A percentile compares a stretch with the other conserved stretches of the same genome.
Conservation (phyloP, 2,797 vertebrate genomes). For the Karalla daura region DNA sequence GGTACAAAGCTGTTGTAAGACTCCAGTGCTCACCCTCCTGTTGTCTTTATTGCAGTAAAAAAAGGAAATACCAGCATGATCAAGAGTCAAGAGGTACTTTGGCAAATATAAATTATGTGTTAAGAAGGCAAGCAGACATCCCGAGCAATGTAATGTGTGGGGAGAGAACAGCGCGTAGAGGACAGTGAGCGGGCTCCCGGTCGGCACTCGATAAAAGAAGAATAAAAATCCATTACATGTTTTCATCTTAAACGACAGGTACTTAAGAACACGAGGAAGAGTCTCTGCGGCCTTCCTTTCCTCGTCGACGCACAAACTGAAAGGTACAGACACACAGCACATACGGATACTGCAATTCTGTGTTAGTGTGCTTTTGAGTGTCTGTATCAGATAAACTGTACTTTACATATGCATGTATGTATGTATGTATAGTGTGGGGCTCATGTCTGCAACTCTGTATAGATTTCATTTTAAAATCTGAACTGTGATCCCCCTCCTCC, state of each 20-base stretch:
- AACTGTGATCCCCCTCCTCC: conserved; percentile 45
- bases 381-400: conserved; percentile 44
- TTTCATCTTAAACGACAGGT: conserved; percentile 92
- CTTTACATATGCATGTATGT: conserved; percentile 34
- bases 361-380: conserved; percentile 24
- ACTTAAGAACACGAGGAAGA: conserved; percentile 87
- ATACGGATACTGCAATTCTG: conserved; percentile 47
- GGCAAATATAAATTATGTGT: conserved; percentile 83
- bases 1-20: conserved; percentile 83
- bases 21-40: conserved; percentile 76
- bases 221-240: conserved; percentile 97
- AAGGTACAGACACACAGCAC: conserved; percentile 52
- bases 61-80: conserved; percentile 81
- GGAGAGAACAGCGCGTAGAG: conserved; percentile 44
- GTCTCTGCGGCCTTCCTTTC: conserved; percentile 62
- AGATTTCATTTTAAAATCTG: conserved; percentile 52
- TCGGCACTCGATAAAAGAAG: conserved; percentile 81
- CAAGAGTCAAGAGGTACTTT: conserved; percentile 82
- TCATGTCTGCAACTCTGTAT: conserved; percentile 46
- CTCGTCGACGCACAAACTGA: conserved; percentile 47
- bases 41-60: conserved; percentile 82
- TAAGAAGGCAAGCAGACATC: conserved; percentile 79
- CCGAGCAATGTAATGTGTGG: conserved; percentile 63
- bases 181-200: conserved; percentile 49
- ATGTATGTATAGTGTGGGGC: conserved; percentile 35